These are phyloP conservation scores for Lucifuga dentata DNA, from an alignment of 2,113 vertebrate genomes.

Conservation along the genomic window DNA sequence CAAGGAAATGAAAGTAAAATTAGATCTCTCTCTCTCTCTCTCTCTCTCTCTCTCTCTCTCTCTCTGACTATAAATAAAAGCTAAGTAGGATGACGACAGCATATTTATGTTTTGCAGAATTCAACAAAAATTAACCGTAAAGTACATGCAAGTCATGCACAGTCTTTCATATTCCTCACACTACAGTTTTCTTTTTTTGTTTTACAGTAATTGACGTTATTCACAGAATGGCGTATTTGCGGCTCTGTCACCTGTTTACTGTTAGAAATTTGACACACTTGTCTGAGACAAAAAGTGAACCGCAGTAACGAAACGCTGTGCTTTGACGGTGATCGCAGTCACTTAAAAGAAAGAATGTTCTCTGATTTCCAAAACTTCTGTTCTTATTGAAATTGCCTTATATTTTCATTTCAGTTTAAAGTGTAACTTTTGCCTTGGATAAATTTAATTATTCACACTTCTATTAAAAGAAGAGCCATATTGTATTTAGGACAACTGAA, in stretches of 20 bases:
- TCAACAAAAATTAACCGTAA: background rate
- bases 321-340: slow-evolving; percentile 45
- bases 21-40: background rate
- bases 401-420: slow-evolving; percentile 45
- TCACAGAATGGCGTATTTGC: slow-evolving; percentile 55
- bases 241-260: slow-evolving; percentile 43
- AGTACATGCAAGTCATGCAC: background rate
- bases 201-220: slow-evolving; percentile 63
- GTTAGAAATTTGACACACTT: slow-evolving; percentile 46
- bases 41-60: background rate
- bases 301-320: slow-evolving; percentile 29
- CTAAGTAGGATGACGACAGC: slow-evolving; percentile 27
- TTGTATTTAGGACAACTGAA: slow-evolving; percentile 57
- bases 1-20: slow-evolving; percentile 34
- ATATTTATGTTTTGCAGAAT: slow-evolving; percentile 53
- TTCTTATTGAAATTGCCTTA: slow-evolving; percentile 63
- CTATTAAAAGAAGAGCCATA: slow-evolving; percentile 49
- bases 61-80: slow-evolving; percentile 36
- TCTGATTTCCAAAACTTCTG: slow-evolving; percentile 32
- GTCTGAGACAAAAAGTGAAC: slow-evolving; percentile 56
- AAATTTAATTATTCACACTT: slow-evolving; percentile 43
- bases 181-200: slow-evolving; percentile 55
- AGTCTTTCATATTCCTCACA: slow-evolving; percentile 43
- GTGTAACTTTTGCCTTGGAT: slow-evolving; percentile 49
- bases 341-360: slow-evolving; percentile 44